Conservation (phyloP, 2,797 vertebrate species). For the Enteromius mattozi region DNA sequence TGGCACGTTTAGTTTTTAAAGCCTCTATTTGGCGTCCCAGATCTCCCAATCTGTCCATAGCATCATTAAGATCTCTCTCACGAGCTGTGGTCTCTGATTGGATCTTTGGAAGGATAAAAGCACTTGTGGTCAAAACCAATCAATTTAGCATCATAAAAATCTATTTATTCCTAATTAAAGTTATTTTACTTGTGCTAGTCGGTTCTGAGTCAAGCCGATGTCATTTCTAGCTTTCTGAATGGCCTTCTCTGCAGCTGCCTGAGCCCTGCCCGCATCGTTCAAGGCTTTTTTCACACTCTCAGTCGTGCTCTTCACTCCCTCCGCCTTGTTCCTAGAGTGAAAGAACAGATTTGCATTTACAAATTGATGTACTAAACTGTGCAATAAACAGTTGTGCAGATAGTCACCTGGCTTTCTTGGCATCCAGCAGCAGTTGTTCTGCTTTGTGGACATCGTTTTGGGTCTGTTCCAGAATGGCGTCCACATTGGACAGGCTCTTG, state of each 20-base stretch:
- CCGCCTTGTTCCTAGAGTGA: slow-evolving; percentile 80
- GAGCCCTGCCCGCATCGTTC: slow-evolving; percentile 83
- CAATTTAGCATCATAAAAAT: neutral
- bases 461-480: slow-evolving; percentile 89
- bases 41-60: slow-evolving; percentile 78
- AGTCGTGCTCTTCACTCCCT: slow-evolving; percentile 84
- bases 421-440: slow-evolving; percentile 87
- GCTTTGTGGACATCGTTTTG: slow-evolving; percentile 87
- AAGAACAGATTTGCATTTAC: slow-evolving; percentile 29
- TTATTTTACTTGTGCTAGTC: slow-evolving; percentile 78
- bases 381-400: slow-evolving; percentile 19
- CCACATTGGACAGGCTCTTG: slow-evolving; percentile 90
- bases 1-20: slow-evolving; percentile 91
- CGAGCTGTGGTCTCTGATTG: slow-evolving; percentile 80
- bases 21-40: slow-evolving; percentile 83
- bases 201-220: slow-evolving; percentile 83
- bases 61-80: slow-evolving; percentile 82
- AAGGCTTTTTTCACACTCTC: slow-evolving; percentile 84
- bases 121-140: neutral
- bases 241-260: slow-evolving; percentile 85
- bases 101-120: slow-evolving; percentile 78
- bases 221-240: slow-evolving; percentile 83
- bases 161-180: neutral
- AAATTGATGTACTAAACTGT: slow-evolving; percentile 2
- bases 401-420: slow-evolving; percentile 86